phyloP scores from a whole-genome alignment of 2,797 vertebrate species.

The Xiphophorus birchmanni region DNA sequence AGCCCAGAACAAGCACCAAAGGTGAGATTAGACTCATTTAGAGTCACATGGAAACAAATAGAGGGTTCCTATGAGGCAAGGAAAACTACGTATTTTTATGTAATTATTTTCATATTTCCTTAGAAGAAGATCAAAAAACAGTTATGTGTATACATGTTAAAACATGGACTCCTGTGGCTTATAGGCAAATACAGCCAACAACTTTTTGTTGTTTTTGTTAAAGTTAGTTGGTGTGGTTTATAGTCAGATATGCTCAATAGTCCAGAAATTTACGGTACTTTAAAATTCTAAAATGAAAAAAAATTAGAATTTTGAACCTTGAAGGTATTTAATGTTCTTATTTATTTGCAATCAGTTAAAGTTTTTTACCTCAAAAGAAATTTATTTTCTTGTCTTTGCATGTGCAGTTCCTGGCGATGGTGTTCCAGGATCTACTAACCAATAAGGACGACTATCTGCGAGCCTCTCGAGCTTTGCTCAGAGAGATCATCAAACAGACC shows the following conservation, averaged over 20 bases:
- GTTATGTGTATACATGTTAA: no score
- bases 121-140: no score
- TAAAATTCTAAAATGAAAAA: neutral
- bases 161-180: no score
- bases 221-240: no score
- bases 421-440: slow-evolving; percentile 96
- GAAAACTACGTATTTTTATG: neutral
- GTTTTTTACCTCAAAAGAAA: neutral
- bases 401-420: slow-evolving; percentile 94
- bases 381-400: slow-evolving; percentile 4
- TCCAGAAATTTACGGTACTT: no score
- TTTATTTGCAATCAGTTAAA: neutral
- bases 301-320: neutral
- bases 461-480: slow-evolving; percentile 91
- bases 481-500: slow-evolving; percentile 98
- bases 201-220: no score
- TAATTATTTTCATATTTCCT: neutral
- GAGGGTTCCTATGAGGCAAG: neutral
- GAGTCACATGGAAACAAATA: neutral
- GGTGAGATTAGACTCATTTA: slow-evolving; percentile 69
- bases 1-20: slow-evolving; percentile 96
- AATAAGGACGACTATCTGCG: slow-evolving; percentile 97
- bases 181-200: no score
- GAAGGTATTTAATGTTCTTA: neutral
- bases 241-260: no score